phyloP scores from a whole-genome alignment of 2,113 vertebrate genomes.

The Mus spicilegus region DNA sequence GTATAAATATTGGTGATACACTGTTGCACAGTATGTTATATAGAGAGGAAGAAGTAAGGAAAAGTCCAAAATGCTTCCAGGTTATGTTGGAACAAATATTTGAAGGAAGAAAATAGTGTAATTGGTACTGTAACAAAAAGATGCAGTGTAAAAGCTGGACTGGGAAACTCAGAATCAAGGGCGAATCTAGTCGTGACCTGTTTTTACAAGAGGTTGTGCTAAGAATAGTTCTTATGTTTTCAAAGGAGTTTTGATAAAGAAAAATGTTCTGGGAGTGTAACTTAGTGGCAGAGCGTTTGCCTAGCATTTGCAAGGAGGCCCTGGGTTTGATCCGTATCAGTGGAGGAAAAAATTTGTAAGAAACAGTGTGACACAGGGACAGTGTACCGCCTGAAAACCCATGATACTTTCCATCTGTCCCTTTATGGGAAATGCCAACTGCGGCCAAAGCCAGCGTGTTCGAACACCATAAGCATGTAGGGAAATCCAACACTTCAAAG shows the following conservation, averaged over 20 bases:
- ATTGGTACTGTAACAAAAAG: constrained; percentile 39
- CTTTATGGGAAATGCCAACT: constrained; percentile 12
- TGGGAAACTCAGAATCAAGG: constrained; percentile 14
- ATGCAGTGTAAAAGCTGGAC: not conserved
- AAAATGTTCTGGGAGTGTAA: not conserved
- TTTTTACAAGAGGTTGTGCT: constrained; percentile 45
- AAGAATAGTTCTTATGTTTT: constrained; percentile 52
- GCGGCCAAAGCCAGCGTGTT: constrained; percentile 26
- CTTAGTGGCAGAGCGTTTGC: not conserved
- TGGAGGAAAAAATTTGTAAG: not conserved
- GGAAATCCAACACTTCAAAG: constrained; percentile 26
- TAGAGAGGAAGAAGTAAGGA: not conserved
- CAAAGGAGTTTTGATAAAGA: constrained; percentile 8
- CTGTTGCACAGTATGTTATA: not conserved
- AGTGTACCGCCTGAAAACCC: constrained; percentile 42
- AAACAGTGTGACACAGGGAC: not conserved
- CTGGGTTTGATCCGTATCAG: not conserved
- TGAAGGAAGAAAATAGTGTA: constrained; percentile 54
- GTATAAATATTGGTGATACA: constrained; percentile 16
- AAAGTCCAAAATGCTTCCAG: constrained; percentile 11
- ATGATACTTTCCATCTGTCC: not conserved
- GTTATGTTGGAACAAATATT: constrained; percentile 43
- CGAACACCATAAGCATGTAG: not conserved
- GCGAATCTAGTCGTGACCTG: constrained; percentile 12
- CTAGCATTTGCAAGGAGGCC: not conserved